Conservation (phyloP, 1,140 invertebrate genomes). For the Drosophila ironensis region DNA sequence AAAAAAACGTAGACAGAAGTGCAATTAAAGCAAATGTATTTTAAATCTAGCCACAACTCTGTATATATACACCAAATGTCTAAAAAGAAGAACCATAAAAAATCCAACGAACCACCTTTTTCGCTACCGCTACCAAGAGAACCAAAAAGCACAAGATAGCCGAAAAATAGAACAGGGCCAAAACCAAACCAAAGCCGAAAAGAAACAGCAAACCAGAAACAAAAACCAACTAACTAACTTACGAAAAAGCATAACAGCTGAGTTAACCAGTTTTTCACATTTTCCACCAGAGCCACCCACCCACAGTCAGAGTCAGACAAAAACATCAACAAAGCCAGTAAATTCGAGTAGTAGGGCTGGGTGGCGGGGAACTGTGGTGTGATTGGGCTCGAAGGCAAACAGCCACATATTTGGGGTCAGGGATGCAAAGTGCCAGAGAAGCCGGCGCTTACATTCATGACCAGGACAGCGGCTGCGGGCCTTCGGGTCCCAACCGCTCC, state of each 20-base stretch:
- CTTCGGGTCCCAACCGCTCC: not conserved
- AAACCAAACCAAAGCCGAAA: slow-evolving; percentile 42
- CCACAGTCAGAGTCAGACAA: slow-evolving; percentile 21
- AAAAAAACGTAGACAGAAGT: slow-evolving; percentile 46
- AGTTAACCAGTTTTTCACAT: slow-evolving; percentile 18
- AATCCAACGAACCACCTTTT: slow-evolving; percentile 76
- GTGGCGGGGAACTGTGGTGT: slow-evolving; percentile 12
- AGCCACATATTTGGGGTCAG: slow-evolving; percentile 2
- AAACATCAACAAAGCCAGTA: slow-evolving; percentile 33
- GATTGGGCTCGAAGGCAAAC: slow-evolving; percentile 4
- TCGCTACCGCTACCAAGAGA: slow-evolving; percentile 72
- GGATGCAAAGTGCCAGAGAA: not conserved
- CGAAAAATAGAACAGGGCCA: slow-evolving; percentile 9
- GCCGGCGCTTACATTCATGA: slow-evolving; percentile 21
- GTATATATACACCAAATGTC: slow-evolving; percentile 50
- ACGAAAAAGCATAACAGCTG: slow-evolving; percentile 22
- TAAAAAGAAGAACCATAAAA: slow-evolving; percentile 56
- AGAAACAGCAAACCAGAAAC: slow-evolving; percentile 34
- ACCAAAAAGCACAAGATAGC: too few relatives aligned
- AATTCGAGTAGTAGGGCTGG: slow-evolving; percentile 17
- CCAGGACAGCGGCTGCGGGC: slow-evolving; percentile 6
- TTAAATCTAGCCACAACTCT: slow-evolving; percentile 60
- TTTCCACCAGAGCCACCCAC: not conserved
- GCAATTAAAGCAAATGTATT: slow-evolving; percentile 58
- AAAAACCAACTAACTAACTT: slow-evolving; percentile 28